Conservation (phyloP, 2,888 invertebrate genomes). For the Cetonia aurata region DNA sequence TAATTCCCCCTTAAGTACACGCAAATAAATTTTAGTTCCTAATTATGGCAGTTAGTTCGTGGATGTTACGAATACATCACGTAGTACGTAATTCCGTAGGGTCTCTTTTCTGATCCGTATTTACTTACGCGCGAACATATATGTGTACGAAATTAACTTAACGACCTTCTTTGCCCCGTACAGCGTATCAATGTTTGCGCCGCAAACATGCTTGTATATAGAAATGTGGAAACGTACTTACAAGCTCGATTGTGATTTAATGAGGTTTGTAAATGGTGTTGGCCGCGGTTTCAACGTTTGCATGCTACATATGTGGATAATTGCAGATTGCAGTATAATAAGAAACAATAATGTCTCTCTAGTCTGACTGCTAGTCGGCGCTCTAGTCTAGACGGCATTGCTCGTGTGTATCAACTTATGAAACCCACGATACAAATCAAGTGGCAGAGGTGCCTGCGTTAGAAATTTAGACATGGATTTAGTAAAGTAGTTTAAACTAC, state of each 20-base stretch:
- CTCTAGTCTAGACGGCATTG: neutral
- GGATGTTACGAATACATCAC: neutral
- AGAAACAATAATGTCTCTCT: neutral
- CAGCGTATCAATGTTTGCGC: too few relatives aligned
- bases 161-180: too few relatives aligned
- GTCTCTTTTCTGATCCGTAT: too few relatives aligned
- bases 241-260: neutral
- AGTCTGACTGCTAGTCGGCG: neutral
- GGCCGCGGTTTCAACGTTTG: conserved; percentile 1
- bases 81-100: too few relatives aligned
- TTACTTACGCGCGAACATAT: too few relatives aligned
- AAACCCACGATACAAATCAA: conserved; percentile 16
- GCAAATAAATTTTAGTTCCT: conserved; percentile 11
- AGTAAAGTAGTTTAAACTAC: too few relatives aligned
- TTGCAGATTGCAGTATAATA: conserved; percentile 1
- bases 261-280: neutral
- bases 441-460: neutral
- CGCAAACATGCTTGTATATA: neutral
- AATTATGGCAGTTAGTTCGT: neutral
- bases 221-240: neutral
- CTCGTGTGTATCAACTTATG: conserved; percentile 1
- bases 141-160: too few relatives aligned
- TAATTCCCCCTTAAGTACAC: conserved; percentile 9
- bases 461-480: too few relatives aligned
- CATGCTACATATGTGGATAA: neutral